Percentiles rank a stretch among this genome's conserved stretches.
Conservation (phyloP, 2,888 invertebrate species). For the Euspilapteryx auroguttella region DNA sequence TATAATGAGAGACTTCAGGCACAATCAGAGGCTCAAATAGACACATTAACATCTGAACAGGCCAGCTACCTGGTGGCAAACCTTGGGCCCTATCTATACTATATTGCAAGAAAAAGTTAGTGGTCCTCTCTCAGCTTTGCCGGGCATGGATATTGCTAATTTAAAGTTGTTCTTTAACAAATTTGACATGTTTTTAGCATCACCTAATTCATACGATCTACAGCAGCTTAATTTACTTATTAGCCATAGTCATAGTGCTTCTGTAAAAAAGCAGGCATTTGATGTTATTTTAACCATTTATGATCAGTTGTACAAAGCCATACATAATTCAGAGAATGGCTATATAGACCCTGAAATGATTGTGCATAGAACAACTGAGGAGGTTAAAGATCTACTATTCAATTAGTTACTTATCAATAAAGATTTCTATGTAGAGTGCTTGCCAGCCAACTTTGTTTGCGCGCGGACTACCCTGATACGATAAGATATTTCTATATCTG, state of each 20-base stretch:
- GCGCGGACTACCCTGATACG: no score
- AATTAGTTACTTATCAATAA: no score
- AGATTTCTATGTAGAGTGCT: no score
- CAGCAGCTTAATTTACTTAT: slow-evolving; percentile 85
- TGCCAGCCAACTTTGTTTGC: no score
- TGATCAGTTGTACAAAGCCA: slow-evolving; percentile 79
- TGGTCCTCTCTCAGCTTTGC: slow-evolving; percentile 77
- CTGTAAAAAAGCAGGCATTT: slow-evolving; percentile 79
- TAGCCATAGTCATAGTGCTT: slow-evolving; percentile 73
- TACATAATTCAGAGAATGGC: slow-evolving; percentile 76
- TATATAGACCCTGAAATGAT: slow-evolving; percentile 74
- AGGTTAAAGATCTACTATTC: slow-evolving; percentile 60
- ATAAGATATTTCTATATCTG: no score
- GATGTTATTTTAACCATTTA: slow-evolving; percentile 89
- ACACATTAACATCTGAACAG: slow-evolving; percentile 94
- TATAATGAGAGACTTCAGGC: slow-evolving; percentile 81
- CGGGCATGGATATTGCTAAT: slow-evolving; percentile 85
- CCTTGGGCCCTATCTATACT: slow-evolving; percentile 87
- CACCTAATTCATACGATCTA: slow-evolving; percentile 81
- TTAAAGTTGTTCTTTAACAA: slow-evolving; percentile 80
- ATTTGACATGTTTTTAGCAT: slow-evolving; percentile 82
- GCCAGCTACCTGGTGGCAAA: slow-evolving; percentile 93
- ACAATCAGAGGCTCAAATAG: slow-evolving; percentile 93
- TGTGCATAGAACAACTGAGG: slow-evolving; percentile 77
- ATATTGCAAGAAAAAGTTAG: slow-evolving; percentile 82